Evolutionary conservation across 2,113 vertebrate genomes (phyloP).

Genomic region (Ceyx melanurus): DNA sequence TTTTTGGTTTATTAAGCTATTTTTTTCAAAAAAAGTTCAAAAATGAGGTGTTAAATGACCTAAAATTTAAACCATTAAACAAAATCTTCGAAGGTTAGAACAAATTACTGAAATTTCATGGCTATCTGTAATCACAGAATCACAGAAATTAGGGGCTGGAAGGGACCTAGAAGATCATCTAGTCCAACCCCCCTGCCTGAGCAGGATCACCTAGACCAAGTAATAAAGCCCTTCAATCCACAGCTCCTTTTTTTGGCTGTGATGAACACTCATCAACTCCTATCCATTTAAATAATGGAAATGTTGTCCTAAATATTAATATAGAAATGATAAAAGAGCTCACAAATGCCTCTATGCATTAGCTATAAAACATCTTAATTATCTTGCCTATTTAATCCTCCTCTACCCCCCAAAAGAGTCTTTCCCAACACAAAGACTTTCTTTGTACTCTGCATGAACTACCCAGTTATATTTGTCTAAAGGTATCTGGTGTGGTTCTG

Average conservation of each 20-base stretch:
- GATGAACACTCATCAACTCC: background rate
- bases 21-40: background rate
- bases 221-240: background rate
- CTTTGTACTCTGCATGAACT: background rate
- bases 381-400: background rate
- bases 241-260: background rate
- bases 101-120: background rate
- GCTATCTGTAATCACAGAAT: background rate
- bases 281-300: background rate
- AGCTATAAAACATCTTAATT: background rate
- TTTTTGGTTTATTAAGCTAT: background rate
- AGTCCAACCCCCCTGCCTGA: too few relatives aligned
- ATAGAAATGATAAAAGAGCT: background rate
- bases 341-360: background rate
- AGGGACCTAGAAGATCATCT: too few relatives aligned
- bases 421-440: background rate
- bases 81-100: background rate
- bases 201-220: too few relatives aligned
- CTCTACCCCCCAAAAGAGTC: background rate
- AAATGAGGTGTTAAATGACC: background rate
- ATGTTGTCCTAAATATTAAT: background rate
- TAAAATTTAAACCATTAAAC: background rate
- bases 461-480: background rate
- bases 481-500: constrained; percentile 16
- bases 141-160: too few relatives aligned